Evolutionary conservation across 2,797 vertebrate genomes (phyloP).

Genomic region (Salmo trutta): DNA sequence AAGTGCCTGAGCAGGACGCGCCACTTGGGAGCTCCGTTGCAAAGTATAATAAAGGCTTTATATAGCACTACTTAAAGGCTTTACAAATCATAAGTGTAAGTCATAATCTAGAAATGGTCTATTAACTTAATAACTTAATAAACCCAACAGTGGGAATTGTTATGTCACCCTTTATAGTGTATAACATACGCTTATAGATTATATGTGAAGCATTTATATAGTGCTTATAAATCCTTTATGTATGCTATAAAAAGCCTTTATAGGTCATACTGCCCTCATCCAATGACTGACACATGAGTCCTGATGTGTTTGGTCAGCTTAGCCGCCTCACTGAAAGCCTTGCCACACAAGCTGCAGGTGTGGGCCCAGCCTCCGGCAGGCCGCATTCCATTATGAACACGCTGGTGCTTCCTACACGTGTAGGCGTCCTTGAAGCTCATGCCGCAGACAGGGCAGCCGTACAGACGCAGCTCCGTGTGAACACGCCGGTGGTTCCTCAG

Average conservation of each 20-base stretch:
- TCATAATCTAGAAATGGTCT: too few species aligned
- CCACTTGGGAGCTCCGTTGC: too few species aligned
- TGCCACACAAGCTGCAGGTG: slow-evolving; percentile 27
- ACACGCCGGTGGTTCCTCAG: slow-evolving; percentile 51
- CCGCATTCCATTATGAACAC: slow-evolving; percentile 32
- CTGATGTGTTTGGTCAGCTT: slow-evolving; percentile 33
- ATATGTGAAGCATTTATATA: neutral
- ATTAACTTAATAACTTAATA: too few species aligned
- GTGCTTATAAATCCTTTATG: too few species aligned
- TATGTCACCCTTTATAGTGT: too few species aligned
- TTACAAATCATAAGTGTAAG: too few species aligned
- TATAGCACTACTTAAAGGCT: too few species aligned
- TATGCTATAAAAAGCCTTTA: too few species aligned
- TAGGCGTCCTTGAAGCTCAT: slow-evolving; percentile 53
- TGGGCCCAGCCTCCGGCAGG: neutral
- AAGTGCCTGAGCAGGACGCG: too few species aligned
- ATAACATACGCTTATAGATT: neutral
- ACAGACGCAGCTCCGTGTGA: slow-evolving; percentile 43
- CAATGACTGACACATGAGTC: slow-evolving; percentile 9
- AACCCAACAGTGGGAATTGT: too few species aligned
- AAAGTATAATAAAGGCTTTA: too few species aligned
- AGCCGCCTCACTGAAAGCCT: slow-evolving; percentile 14
- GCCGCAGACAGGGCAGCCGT: slow-evolving; percentile 42
- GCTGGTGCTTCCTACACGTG: slow-evolving; percentile 51
- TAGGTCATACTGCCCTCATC: neutral